These are phyloP conservation scores for Notiomystis cincta DNA, from an alignment of 2,113 vertebrate species.

Conservation along the genomic window DNA sequence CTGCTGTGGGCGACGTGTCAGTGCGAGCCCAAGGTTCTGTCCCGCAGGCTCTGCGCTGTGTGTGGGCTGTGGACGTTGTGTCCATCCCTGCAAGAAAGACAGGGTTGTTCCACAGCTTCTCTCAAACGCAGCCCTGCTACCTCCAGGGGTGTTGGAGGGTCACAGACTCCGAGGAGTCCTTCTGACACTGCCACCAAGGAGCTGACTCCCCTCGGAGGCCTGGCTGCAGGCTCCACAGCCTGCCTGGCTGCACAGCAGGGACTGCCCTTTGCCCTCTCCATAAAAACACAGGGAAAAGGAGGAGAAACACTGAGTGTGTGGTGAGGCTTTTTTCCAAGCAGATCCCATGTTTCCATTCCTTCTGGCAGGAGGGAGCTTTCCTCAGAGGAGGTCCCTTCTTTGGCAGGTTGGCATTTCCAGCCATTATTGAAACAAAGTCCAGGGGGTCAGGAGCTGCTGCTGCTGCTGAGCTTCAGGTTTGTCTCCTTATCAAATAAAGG, in stretches of 20 bases:
- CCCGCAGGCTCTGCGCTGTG: neutral
- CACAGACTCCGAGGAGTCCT: neutral
- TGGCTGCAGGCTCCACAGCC: neutral
- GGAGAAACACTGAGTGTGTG: rapidly evolving
- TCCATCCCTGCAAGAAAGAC: neutral
- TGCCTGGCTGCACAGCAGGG: neutral
- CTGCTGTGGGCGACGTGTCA: neutral
- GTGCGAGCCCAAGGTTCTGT: neutral
- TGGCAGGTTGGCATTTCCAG: neutral
- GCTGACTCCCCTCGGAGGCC: neutral
- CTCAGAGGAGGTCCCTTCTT: neutral
- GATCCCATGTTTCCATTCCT: neutral
- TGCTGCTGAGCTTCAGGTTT: neutral
- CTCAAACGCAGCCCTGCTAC: neutral
- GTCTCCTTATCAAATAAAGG: neutral
- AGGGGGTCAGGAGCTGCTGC: neutral
- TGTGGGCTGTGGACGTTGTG: neutral
- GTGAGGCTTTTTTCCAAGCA: neutral
- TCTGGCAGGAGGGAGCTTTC: neutral
- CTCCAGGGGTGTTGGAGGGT: neutral
- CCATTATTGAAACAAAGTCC: neutral
- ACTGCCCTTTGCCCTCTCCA: neutral
- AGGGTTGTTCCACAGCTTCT: neutral
- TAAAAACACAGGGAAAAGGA: neutral
- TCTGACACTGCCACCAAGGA: neutral